A percentile compares a stretch with the other conserved stretches of the same genome.
Conservation (phyloP, 2,113 vertebrate genomes). For the Pogona vitticeps region DNA sequence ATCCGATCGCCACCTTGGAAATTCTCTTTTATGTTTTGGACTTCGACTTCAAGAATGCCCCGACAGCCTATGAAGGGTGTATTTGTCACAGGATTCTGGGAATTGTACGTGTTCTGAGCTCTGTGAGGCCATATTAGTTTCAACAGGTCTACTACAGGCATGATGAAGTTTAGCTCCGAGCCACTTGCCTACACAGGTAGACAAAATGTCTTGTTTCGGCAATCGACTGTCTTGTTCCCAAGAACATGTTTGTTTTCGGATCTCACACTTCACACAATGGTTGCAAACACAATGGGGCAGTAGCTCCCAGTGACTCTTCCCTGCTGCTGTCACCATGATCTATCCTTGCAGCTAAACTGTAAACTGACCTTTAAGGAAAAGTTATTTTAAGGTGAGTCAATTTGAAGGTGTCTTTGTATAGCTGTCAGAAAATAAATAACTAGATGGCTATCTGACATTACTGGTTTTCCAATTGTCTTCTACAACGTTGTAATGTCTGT, state of each 20-base stretch:
- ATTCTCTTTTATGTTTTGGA: too few relatives aligned
- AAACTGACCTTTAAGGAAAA: not conserved
- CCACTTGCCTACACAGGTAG: not conserved
- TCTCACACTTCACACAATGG: slow-evolving; percentile 46
- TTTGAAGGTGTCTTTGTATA: not conserved
- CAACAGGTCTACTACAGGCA: not conserved
- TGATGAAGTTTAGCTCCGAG: not conserved
- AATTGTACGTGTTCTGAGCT: too few relatives aligned
- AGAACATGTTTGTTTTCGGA: slow-evolving; percentile 30
- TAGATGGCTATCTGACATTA: not conserved
- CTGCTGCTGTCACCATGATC: slow-evolving; percentile 43
- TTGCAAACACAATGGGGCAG: slow-evolving; percentile 63
- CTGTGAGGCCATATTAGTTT: not conserved
- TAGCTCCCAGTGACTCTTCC: slow-evolving; percentile 52
- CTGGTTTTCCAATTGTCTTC: not conserved
- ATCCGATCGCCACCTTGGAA: too few relatives aligned
- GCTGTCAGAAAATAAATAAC: slow-evolving; percentile 7
- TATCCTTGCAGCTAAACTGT: slow-evolving; percentile 36
- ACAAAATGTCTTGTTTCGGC: not conserved
- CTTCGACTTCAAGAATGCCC: too few relatives aligned
- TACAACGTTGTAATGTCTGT: not conserved
- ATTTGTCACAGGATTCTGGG: too few relatives aligned
- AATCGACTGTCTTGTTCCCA: not conserved
- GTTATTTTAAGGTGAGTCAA: slow-evolving; percentile 5
- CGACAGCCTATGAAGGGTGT: too few relatives aligned